Evolutionary conservation across 2,797 vertebrate species (phyloP), one percentile per base, ranked within the genome.

Genomic region (Schizopygopsis pylzovi): DNA sequence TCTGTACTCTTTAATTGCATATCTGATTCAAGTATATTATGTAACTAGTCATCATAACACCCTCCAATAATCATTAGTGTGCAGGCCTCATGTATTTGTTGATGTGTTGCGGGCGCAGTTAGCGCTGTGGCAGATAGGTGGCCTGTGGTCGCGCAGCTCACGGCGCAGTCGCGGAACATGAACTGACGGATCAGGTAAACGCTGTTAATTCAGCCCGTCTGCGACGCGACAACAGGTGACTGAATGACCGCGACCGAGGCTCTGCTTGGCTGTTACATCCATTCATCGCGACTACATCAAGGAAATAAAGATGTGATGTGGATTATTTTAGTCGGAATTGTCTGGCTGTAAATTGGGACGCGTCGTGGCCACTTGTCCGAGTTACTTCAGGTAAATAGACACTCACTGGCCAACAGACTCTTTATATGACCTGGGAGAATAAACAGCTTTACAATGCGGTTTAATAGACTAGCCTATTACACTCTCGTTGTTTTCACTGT

Each of bases 111-210:
- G 22, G 72, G 39, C 54, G 73, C 79, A 86, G 79, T 88, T 91
- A 13, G 72, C 79, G 45, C 12, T 13, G 15, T 67, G 5, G 68
- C 90, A 85, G 90, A 89, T 56, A 90, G 90, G 47, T 33, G 91
- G 89, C 90, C 65, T 75, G 45, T 68, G 47, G 76, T 54, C 70
- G 71, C 79, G 18, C 68, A 4, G 7, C 43, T 81, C 70, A 37
- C 81, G 78, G 82, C 82, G 79, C 76, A 78, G 83, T 88, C 92
- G 93, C 94, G 8, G 86, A 93, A 93, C 67, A 93, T 93, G 93
- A 92, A 91, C 79, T 54, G 87, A 77, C 56, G 88, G 91, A 92
- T 91, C 94, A 95, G 93, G 94, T 95, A 93, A 81, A 77, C 41
- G 43, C 72, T 59, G 85, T 71, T 90, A 91, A 90, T 90, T 79